Evolutionary conservation across 2,113 vertebrate genomes (phyloP), one percentile per base, ranked within the genome.

Genomic region (Sarotherodon lohbergeri): DNA sequence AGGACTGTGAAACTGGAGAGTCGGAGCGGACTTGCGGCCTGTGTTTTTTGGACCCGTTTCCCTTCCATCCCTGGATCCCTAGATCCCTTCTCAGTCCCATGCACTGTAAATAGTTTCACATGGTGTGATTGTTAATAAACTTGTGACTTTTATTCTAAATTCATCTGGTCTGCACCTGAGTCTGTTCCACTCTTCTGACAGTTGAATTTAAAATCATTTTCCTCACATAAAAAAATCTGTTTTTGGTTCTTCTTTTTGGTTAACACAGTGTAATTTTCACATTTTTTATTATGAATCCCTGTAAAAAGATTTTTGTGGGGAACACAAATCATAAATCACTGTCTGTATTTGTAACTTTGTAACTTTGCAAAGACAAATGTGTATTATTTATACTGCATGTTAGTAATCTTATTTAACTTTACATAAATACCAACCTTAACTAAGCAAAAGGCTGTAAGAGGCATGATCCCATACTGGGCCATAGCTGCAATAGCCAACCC

Each of bases 391-490:
- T 66, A 36, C 61, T 66, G 34, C 17, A 39, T 78, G 16, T 50
- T 76, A 32, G 27, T 32, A 78, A 27, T 78, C 22, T 29, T 76
- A 76, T 78, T 32, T 50, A 78, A 78, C 16, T 32, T 78, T 2
- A 4, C 41, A 34, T 22, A 66, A 36, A n/a, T 17, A 92, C 93
- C 43, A 81, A 95, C 94, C 94, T 96, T 97, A 52, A 94, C 96
- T 82, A 98, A 5, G 3, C 43, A 5, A 36, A 97, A 98, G 8
- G 97, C 97, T 2, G 95, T 91, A 22, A 98, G 91, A 61, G 98
- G 98, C 97, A 98, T 98, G 82, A 98, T 66, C 1, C 97, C 96
- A 0, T 96, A 98, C 90, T 98, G 98, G 10, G 97, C 91, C 57
- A 95, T 9, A 34, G 97, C 4, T 5, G 97, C 97, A 6, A 97